A percentile compares a stretch with the other conserved stretches of the same genome.
phyloP scores from a whole-genome alignment of 2,797 vertebrate genomes.

The Morelia viridis region DNA sequence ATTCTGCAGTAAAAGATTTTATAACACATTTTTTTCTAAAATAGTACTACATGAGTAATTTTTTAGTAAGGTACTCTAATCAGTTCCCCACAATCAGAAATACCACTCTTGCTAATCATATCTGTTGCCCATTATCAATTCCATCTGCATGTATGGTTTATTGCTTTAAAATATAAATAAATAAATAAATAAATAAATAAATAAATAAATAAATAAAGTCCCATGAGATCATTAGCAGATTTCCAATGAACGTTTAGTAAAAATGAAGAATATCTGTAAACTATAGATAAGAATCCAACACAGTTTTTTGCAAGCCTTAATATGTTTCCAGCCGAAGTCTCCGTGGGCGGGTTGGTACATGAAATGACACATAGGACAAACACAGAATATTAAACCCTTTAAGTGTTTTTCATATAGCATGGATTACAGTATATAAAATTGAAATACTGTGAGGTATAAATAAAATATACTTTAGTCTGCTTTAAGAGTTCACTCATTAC shows the following conservation, averaged over 20 bases:
- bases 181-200: neutral
- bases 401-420: neutral
- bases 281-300: neutral
- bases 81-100: neutral
- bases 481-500: neutral
- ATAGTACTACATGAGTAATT: neutral
- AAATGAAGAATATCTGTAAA: too few relatives aligned
- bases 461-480: neutral
- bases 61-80: neutral
- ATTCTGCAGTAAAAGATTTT: neutral
- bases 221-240: neutral
- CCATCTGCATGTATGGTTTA: neutral
- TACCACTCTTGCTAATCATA: neutral
- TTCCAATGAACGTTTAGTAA: neutral
- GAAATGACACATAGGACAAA: neutral
- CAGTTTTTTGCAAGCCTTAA: neutral
- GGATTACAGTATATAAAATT: neutral
- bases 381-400: neutral
- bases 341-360: neutral
- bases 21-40: neutral
- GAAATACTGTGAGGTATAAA: neutral
- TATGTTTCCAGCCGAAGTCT: neutral
- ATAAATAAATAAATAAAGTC: neutral
- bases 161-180: too few relatives aligned
- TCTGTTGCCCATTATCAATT: neutral